Base-by-base conservation (phyloP, 2,797 vertebrate species). In the Anas bernieri region DNA sequence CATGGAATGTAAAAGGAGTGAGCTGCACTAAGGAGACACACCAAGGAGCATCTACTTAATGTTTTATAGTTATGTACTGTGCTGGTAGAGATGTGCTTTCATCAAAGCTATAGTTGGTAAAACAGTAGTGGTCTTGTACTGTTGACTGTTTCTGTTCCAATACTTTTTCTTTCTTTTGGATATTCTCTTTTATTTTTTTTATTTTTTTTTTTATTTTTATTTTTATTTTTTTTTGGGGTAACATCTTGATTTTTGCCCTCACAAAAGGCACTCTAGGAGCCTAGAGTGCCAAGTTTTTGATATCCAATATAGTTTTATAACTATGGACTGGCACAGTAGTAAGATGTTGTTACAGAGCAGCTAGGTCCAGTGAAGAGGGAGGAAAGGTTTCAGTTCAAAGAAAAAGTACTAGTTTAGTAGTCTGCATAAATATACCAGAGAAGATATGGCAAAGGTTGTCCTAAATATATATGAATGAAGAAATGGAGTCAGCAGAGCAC, bases 21-120 rank as follows among this genome's bases (percentile, higher is more conserved):
- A 92, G 72, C 75, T 94, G 31, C 54, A 77, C 17, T 77, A 55
- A 83, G 78, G 45, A 89, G 43, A 77, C 63, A 41, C 67, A 58
- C 78, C 52, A 91, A 82, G 52, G n/a, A 89, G 22, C 72, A 80
- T 55, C 56, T 78, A 54, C 89, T 89, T 89, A 86, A 88, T 93
- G 45, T 94, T 92, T 93, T 64, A 82, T 89, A 33, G 48, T 67
- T 89, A 77, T 56, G 77, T 77, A 17, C 41, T 68, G 58, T 68
- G n/a, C 64, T 87, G 68, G 37, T 63, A 85, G 45, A 77, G 78
- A 59, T 0, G 1, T 76, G 48, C 30, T 79, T 68, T 70, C 69
- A 43, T 39, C 1, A 1, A 16, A 81, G 69, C 48, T 79, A 8
- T 2, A 66, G 55, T 1, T 79, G 23, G 67, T 84, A 76, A 30